These are phyloP conservation scores for Acrocephalus scirpaceus DNA, from an alignment of 2,797 vertebrate genomes.

Conservation along the genomic window DNA sequence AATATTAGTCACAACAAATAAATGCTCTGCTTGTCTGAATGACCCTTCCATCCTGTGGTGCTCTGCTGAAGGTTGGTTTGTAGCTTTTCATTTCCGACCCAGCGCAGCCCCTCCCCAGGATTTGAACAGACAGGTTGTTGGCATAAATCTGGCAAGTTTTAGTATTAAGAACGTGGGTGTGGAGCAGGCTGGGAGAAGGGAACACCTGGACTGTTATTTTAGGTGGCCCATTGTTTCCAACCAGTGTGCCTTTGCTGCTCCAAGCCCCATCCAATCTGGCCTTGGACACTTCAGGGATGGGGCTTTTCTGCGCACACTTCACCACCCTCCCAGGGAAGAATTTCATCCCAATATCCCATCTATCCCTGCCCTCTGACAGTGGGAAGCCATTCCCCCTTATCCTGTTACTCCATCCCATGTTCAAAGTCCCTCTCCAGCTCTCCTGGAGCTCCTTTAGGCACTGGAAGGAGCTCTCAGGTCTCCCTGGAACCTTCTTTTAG, in stretches of 20 bases:
- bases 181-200: neutral
- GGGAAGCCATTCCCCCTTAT: neutral
- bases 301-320: neutral
- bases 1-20: neutral
- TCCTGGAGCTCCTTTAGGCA: neutral
- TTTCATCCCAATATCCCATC: neutral
- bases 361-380: rapidly evolving
- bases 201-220: neutral
- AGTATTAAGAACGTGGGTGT: neutral
- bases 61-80: neutral
- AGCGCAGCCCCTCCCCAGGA: rapidly evolving
- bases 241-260: neutral
- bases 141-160: neutral
- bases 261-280: neutral
- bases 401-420: neutral
- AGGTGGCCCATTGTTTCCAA: neutral
- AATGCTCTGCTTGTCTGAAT: neutral
- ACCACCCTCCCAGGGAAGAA: rapidly evolving
- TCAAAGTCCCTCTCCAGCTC: neutral
- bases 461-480: neutral
- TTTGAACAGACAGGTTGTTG: neutral
- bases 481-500: neutral
- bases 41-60: neutral
- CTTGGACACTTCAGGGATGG: neutral
- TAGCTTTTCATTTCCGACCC: rapidly evolving